Percentiles rank a stretch among this genome's conserved stretches.
phyloP scores from a whole-genome alignment of 2,113 vertebrate genomes.

The Varanus komodoensis region DNA sequence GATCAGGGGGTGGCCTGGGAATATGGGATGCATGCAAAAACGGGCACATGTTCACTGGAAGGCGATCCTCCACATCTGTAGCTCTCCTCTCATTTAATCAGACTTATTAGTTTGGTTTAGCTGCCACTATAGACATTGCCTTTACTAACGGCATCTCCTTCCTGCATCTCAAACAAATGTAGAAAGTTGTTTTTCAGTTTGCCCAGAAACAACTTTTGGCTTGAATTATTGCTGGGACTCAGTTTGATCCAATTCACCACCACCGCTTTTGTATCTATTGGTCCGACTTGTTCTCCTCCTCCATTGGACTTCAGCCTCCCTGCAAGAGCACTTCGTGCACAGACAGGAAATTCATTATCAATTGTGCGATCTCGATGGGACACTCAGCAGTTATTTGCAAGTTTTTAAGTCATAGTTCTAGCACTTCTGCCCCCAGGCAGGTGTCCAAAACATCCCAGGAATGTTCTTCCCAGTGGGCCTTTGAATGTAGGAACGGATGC shows the following conservation, averaged over 20 bases:
- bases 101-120: not conserved
- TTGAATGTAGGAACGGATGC: not conserved
- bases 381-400: not conserved
- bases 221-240: not conserved
- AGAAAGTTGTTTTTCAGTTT: not conserved
- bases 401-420: not conserved
- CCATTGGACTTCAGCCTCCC: not conserved
- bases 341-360: conserved; percentile 1
- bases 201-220: not conserved
- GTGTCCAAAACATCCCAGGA: conserved; percentile 5
- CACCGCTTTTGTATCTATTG: not conserved
- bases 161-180: not conserved
- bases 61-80: not conserved
- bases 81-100: too few relatives aligned
- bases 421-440: not conserved
- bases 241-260: not conserved
- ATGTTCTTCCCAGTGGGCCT: conserved; percentile 1
- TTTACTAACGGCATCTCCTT: not conserved
- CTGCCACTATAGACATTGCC: not conserved
- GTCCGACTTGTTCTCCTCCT: not conserved
- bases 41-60: not conserved
- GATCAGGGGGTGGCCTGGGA: not conserved
- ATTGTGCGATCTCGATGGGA: not conserved
- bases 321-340: not conserved
- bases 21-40: not conserved